Conservation (phyloP, 1,140 invertebrate species). For the Apis laboriosa region DNA sequence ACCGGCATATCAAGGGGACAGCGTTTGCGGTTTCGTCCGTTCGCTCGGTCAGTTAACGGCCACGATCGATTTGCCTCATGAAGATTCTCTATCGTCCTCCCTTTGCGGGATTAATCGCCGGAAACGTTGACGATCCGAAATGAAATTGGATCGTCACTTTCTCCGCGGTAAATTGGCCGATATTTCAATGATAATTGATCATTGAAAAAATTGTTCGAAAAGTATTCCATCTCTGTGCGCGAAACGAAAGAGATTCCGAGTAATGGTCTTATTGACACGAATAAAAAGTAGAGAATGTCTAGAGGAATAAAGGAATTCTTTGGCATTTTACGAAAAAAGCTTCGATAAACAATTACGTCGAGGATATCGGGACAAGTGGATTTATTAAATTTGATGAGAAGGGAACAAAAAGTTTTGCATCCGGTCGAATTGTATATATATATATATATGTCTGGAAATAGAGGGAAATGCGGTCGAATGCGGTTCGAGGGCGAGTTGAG, state of each 20-base stretch:
- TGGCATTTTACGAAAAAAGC: no score
- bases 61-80: constrained; percentile 39
- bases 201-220: no score
- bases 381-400: not conserved
- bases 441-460: constrained; percentile 6
- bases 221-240: no score
- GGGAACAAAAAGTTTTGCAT: not conserved
- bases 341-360: no score
- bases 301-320: no score
- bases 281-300: no score
- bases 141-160: constrained; percentile 16
- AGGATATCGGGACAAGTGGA: no score
- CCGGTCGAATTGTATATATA: not conserved
- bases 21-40: constrained; percentile 33
- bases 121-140: constrained; percentile 16
- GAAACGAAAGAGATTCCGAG: no score
- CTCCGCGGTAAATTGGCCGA: not conserved
- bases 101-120: constrained; percentile 25
- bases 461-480: constrained; percentile 36
- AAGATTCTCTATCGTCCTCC: constrained; percentile 14
- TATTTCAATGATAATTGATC: not conserved
- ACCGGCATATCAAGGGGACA: constrained; percentile 49
- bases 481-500: constrained; percentile 22
- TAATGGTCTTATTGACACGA: no score
- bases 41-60: constrained; percentile 30